These are phyloP conservation scores for Uropsilus gracilis DNA, from an alignment of 2,113 vertebrate genomes.

Conservation along the genomic window DNA sequence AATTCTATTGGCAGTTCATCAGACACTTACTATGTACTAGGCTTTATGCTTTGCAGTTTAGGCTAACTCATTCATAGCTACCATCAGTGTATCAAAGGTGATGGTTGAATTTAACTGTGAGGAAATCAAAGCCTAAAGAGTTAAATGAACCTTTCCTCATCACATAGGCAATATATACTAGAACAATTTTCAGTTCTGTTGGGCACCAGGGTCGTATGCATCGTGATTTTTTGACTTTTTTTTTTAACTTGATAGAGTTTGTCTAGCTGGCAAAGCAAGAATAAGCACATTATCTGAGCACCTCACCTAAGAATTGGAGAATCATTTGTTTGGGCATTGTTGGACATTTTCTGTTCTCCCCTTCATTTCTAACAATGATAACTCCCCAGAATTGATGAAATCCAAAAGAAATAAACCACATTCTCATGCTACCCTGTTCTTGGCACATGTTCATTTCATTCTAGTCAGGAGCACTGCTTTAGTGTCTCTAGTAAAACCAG, in stretches of 20 bases:
- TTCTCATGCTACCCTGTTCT: neutral
- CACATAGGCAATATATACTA: neutral
- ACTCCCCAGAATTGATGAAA: neutral
- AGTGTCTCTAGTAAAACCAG: neutral
- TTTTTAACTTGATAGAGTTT: neutral
- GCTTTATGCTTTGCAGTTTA: neutral
- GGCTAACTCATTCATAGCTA: neutral
- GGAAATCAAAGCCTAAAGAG: neutral
- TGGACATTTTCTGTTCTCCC: neutral
- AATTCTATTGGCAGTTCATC: neutral
- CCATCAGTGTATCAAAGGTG: neutral
- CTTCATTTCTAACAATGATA: neutral
- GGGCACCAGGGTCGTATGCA: accelerated
- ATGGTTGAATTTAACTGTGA: neutral
- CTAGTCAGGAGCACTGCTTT: neutral
- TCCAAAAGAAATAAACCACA: neutral
- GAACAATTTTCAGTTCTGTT: neutral
- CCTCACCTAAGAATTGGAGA: neutral
- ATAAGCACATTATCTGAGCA: neutral
- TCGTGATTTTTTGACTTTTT: neutral
- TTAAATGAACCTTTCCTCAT: neutral
- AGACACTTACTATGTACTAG: neutral
- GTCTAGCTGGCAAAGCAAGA: neutral
- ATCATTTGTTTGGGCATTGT: neutral
- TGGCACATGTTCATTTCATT: neutral